Evolutionary conservation across 2,797 vertebrate genomes (phyloP).

Genomic region (Phoxinus dragarum): DNA sequence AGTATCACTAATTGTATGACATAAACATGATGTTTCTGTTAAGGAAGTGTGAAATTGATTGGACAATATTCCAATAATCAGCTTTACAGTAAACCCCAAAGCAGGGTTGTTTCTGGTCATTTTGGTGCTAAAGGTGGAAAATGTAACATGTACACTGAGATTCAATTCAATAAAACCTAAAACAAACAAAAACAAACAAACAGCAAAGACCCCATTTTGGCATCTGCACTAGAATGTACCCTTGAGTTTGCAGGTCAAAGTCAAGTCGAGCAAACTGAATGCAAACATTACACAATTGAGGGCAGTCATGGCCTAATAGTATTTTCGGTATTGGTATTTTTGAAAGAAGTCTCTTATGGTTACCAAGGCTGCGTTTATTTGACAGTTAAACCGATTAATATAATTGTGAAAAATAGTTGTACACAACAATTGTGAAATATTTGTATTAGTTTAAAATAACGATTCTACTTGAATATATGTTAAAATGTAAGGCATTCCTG

Average conservation of each 20-base stretch:
- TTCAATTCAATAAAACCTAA: not conserved
- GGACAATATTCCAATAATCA: not conserved
- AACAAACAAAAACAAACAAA: not conserved
- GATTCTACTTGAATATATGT: not conserved
- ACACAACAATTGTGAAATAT: not conserved
- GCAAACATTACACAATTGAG: not conserved
- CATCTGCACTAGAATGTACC: not conserved
- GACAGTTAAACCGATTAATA: not conserved
- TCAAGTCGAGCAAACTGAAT: not conserved
- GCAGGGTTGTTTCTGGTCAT: not conserved
- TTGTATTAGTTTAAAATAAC: not conserved
- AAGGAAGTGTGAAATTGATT: not conserved
- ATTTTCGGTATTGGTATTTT: not conserved
- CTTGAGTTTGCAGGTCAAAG: constrained; percentile 15
- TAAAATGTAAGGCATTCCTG: not conserved
- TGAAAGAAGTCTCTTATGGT: not conserved
- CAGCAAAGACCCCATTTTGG: not conserved
- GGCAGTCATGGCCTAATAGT: too few relatives aligned
- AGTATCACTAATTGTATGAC: not conserved
- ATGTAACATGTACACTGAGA: not conserved
- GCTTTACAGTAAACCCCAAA: not conserved
- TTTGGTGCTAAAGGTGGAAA: not conserved
- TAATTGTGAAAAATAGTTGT: too few relatives aligned
- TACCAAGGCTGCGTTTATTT: not conserved
- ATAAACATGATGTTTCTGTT: not conserved